Percentiles rank a stretch among this genome's conserved stretches.
Evolutionary conservation across 1,140 invertebrate genomes (phyloP).

Genomic region (Drepana arcuata): DNA sequence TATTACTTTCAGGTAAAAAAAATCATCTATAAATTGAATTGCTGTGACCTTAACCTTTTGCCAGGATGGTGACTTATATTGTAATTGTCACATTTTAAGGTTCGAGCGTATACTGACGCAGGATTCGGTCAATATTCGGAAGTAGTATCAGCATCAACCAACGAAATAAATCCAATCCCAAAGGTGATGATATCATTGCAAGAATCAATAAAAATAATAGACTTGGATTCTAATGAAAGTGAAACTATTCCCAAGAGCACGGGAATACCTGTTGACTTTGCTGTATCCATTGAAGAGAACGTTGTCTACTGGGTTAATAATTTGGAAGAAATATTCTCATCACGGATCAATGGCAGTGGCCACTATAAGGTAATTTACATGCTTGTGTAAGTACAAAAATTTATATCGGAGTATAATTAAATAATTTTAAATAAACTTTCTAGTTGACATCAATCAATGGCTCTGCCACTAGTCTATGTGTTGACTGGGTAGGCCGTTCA

Average conservation of each 20-base stretch:
- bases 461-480: conserved; percentile 77
- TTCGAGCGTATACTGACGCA: conserved; percentile 83
- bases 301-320: conserved; percentile 89
- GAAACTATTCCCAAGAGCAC: conserved; percentile 74
- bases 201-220: conserved; percentile 80
- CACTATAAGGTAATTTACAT: conserved; percentile 66
- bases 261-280: conserved; percentile 76
- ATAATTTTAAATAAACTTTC: too few species aligned
- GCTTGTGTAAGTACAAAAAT: not conserved
- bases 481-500: conserved; percentile 89
- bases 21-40: too few species aligned
- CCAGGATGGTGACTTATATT: too few species aligned
- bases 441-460: conserved; percentile 74
- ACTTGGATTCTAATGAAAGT: conserved; percentile 79
- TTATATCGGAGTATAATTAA: not conserved
- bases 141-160: conserved; percentile 75
- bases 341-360: conserved; percentile 71
- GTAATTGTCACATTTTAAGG: too few species aligned
- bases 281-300: conserved; percentile 78
- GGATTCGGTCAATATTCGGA: conserved; percentile 80
- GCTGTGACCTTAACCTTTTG: too few species aligned
- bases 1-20: conserved; percentile 82
- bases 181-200: conserved; percentile 81
- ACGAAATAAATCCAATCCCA: conserved; percentile 82
- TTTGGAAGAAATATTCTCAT: conserved; percentile 81